Base-by-base conservation (phyloP, 2,797 vertebrate species). In the Pteropus rufus region DNA sequence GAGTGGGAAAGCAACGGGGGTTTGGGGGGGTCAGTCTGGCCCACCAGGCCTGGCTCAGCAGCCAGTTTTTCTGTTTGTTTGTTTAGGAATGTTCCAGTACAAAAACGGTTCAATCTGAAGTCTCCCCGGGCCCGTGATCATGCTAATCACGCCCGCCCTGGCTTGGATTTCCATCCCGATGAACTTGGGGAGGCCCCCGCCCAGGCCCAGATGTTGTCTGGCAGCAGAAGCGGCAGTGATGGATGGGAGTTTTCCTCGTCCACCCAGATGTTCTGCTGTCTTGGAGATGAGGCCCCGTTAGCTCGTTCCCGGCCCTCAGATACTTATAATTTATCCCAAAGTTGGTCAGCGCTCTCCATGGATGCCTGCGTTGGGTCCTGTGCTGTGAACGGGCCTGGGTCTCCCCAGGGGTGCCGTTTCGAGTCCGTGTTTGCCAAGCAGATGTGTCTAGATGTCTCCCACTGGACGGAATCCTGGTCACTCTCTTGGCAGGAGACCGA, bases 401-500 rank as follows among this genome's bases (percentile, higher is more conserved):
- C 58, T 73, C 49, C 11, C 29, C 3, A 4, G n/a, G 80, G 21
- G 44, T 56, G 79, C 34, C 77, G 54, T 52, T 62, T 69, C 72
- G 1, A 7, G 76, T 73, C 82, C 60, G 44, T 26, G 70, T 87
- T 85, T 87, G 94, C 91, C 44, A 41, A 92, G 34, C 49, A 76
- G 81, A 7, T 90, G 29, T 0, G 0, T 91, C 93, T 52, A 16
- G 69, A 91, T 81, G 70, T 67, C 91, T 96, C 95, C 9, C 65
- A 18, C 81, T 92, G 96, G 76, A n/a, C 16, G 31, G 80, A 98
- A 90, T 64, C 93, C 85, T 97, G 36, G 11, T 94, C 54, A 89
- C 87, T 10, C 89, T 98, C 94, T 95, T 98, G 98, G 98, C 97
- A 96, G 97, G 94, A 96, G 70, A 36, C 16, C 26, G 76, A 69